Evolutionary conservation across 2,113 vertebrate species (phyloP), one percentile per base, ranked within the genome.

Genomic region (Salvelinus fontinalis): DNA sequence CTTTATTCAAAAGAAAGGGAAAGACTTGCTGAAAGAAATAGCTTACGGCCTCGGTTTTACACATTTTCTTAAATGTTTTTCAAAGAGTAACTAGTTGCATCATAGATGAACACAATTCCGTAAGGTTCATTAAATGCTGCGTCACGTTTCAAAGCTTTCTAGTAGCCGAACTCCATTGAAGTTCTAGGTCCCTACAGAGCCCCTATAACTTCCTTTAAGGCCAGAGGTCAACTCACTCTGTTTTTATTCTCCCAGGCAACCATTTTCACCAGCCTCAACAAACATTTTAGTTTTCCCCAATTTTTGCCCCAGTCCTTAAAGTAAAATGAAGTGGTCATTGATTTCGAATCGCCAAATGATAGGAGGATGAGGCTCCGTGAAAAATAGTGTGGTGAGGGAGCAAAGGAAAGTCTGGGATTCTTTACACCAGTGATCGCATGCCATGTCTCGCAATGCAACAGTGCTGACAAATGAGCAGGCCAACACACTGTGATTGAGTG

Each of bases 391-490:
- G 16, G 14, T 54, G 51, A 54, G 11, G 3, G 12, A 51, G 51
- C 16, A 18, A 18, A 54, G 51, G 51, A 14, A 18, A 14, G 51
- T 54, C 51, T 54, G 51, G 14, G 51, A 18, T 54, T 14, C 51
- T 54, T 54, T 54, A 54, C 51, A 44, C 39, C 39, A 11, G 39
- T 12, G 9, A 44, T 9, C 9, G 9, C 39, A 44, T 44, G 39
- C 39, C 39, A 44, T 44, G 39, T 44, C 9, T 11, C 9, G 51
- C 51, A 16, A 54, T 18, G 5, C 29, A 65, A 22, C 9, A 44
- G 79, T 67, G 81, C 26, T 18, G 72, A 85, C 62, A 49, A 74
- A 71, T 68, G 81, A 78, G 24, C 51, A 22, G 31, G 74, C 62
- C 39, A 44, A 44, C 9, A 44, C 39, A 44, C 9, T 44, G 7